These are phyloP conservation scores for Cariama cristata DNA, from an alignment of 2,113 vertebrate genomes.

Conservation along the genomic window DNA sequence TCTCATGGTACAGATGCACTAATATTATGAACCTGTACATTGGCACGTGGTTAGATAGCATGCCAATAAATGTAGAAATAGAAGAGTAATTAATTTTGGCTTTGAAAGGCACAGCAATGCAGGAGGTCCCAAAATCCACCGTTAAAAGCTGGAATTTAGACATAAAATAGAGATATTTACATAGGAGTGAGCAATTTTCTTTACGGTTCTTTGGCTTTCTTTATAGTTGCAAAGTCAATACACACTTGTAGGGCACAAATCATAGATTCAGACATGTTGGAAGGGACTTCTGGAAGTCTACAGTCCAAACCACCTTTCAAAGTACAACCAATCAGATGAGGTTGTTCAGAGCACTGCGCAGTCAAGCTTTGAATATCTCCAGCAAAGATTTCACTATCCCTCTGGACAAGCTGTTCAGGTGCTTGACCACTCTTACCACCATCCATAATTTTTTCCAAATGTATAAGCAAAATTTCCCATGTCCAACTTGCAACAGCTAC, in stretches of 20 bases:
- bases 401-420: too few relatives aligned
- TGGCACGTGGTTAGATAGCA: background rate
- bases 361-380: background rate
- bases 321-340: background rate
- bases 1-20: background rate
- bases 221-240: background rate
- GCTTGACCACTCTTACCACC: rapidly evolving
- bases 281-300: background rate
- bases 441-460: background rate
- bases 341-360: background rate
- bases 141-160: background rate
- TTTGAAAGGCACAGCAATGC: background rate
- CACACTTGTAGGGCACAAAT: background rate
- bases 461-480: background rate
- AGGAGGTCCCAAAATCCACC: background rate
- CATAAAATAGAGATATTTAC: background rate
- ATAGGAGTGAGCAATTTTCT: background rate
- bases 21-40: background rate
- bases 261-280: background rate
- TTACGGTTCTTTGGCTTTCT: background rate
- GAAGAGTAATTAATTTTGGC: background rate
- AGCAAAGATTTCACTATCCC: background rate
- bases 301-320: background rate
- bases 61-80: background rate
- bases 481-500: background rate